Evolutionary conservation across 2,113 vertebrate genomes (phyloP), one percentile per base, ranked within the genome.

Genomic region (Amphilophus citrinellus): DNA sequence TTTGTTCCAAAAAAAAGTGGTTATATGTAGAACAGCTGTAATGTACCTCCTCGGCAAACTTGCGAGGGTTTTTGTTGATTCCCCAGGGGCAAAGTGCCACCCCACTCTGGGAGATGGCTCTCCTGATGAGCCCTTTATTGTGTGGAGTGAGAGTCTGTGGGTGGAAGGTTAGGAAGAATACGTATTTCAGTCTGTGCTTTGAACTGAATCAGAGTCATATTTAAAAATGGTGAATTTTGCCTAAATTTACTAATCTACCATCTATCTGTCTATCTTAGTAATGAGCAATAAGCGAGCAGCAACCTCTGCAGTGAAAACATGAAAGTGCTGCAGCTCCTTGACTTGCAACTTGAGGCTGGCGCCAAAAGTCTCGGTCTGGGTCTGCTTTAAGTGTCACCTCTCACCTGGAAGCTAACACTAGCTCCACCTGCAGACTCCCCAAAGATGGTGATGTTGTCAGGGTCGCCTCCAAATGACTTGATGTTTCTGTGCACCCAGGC

Each of bases 401-500:
- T 79, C 57, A 99, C 98, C 98, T 99, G 98, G 53, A 99, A 95
- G 87, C 35, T 93, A 27, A 94, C 93, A 78, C 93, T 93, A 76
- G 84, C 94, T 82, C 56, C 96, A 15, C 98, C 98, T 0, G 98
- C 98, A 1, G 98, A 99, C 57, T 99, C 98, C 76, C 98, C 98
- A 30, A 99, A 99, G 90, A 99, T 2, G 20, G 98, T 99, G 91
- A 99, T 96, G 90, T 97, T 99, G 77, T 95, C 50, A 0, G 98
- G 96, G 90, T 99, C 96, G 1, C 98, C 98, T 2, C 98, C 98
- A 10, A 99, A 99, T 18, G 95, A 95, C 0, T 71, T 94, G 50
- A 99, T 99, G 91, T 99, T 99, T 87, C 97, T 97, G 96, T 98
- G 96, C 75, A 99, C 98, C 98, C 98, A 99, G 2, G 96, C 94